Conservation (phyloP, 1,140 invertebrate genomes). For the Meteorus sp. region DNA sequence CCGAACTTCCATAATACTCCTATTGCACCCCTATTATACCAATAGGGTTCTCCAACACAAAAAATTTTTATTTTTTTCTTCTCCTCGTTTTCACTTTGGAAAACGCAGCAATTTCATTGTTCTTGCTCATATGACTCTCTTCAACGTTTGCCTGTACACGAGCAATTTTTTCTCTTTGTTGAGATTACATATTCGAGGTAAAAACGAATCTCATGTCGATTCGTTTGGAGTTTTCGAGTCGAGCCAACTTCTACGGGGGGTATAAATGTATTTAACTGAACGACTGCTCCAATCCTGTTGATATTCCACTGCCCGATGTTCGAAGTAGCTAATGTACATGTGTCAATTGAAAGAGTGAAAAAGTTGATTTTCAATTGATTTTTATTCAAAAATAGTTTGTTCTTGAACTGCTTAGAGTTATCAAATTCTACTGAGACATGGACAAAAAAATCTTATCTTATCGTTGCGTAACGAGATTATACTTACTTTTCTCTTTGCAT, state of each 20-base stretch:
- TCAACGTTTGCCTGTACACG: too few species aligned
- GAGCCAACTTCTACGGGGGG: not conserved
- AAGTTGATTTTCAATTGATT: not conserved
- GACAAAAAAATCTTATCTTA: not conserved
- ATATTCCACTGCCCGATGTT: not conserved
- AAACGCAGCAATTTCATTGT: slow-evolving; percentile 39
- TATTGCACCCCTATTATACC: too few species aligned
- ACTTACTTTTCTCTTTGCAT: not conserved
- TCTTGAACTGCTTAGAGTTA: not conserved
- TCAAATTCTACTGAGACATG: not conserved
- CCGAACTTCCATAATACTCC: slow-evolving; percentile 23
- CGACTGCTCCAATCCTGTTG: not conserved
- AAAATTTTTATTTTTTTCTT: slow-evolving; percentile 12
- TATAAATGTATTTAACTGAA: not conserved
- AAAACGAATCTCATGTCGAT: slow-evolving; percentile 4
- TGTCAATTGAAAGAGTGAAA: not conserved
- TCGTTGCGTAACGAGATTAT: not conserved
- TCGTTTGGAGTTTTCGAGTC: not conserved
- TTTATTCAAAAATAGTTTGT: not conserved
- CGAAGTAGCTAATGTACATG: not conserved
- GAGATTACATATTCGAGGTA: slow-evolving; percentile 24
- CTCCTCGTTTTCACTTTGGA: slow-evolving; percentile 38
- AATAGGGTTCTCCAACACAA: too few species aligned
- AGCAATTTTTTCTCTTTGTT: slow-evolving; percentile 13
- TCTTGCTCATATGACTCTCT: slow-evolving; percentile 28